A percentile compares a stretch with the other conserved stretches of the same genome.
These are phyloP conservation scores for Ganaspis brasiliensis DNA, from an alignment of 2,888 invertebrate genomes.

Conservation along the genomic window DNA sequence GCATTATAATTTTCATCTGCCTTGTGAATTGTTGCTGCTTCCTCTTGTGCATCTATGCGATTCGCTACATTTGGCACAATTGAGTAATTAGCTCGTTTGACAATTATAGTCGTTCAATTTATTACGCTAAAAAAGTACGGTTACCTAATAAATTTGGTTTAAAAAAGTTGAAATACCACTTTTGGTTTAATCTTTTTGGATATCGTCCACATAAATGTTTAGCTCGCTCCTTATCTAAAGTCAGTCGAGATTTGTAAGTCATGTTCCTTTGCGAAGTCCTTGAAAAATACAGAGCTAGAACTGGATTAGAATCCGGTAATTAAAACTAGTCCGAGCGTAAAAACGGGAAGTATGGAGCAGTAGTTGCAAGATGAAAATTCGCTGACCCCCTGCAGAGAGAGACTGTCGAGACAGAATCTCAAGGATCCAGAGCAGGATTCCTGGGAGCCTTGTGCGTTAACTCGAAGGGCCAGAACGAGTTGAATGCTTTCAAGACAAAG, in stretches of 20 bases:
- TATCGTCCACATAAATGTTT: too few species aligned
- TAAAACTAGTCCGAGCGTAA: background rate
- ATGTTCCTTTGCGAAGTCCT: too few species aligned
- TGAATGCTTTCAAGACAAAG: constrained; percentile 66
- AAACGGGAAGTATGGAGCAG: background rate
- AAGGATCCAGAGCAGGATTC: constrained; percentile 14
- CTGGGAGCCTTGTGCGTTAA: background rate
- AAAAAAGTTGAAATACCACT: too few species aligned
- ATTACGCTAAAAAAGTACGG: too few species aligned
- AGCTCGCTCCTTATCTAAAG: too few species aligned
- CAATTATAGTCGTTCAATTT: background rate
- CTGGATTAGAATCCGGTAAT: background rate
- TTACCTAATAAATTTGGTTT: too few species aligned
- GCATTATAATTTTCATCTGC: background rate
- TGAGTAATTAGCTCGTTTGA: constrained; percentile 1
- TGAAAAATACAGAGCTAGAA: too few species aligned
- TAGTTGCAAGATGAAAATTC: background rate
- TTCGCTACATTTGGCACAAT: background rate
- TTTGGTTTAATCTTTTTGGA: too few species aligned
- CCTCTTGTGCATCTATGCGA: background rate
- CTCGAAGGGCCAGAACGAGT: constrained; percentile 33
- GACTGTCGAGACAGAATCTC: constrained; percentile 12
- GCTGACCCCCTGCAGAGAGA: constrained; percentile 18
- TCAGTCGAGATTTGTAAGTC: too few species aligned
- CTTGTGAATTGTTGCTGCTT: background rate